Evolutionary conservation across 2,888 invertebrate genomes (phyloP), one percentile per base, ranked within the genome.

Genomic region (Pelosia muscerda): DNA sequence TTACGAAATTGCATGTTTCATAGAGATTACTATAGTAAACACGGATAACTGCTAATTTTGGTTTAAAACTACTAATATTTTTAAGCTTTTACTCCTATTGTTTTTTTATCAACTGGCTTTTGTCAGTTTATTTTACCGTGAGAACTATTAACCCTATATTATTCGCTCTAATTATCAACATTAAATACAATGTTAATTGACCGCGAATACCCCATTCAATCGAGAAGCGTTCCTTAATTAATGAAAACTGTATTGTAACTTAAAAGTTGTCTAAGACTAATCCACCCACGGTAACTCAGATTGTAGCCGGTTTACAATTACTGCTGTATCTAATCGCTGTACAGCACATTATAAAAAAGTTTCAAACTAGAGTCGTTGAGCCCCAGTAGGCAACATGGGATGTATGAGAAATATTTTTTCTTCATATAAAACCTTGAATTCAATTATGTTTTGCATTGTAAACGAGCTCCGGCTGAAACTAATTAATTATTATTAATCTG

Each of bases 371-470:
- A 56, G 61, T 61, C 26, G 42, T 61, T 67, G 62, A 63, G 42
- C 38, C 26, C 26, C 15, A 28, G 23, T 55, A 60, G 54, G 59
- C 59, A 38, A 42, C 28, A 15, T 59, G 34, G 55, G 63, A 53
- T 55, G 22, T 57, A 69, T 63, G 69, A 62, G 65, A 69, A 66
- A 59, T n/a, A 26, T 38, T 63, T 57, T 53, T 62, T 64, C 23
- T 38, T 42, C 2, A 42, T 15, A 56, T 60, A 9, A 22, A 23
- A 60, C 63, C 64, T 64, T 67, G 53, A 54, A 22, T 57, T 56
- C 57, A 66, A 67, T 70, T 55, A 66, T 38, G 56, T 66, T 55
- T 61, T 61, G 55, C 22, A 66, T 55, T 42, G 26, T 42, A 25
- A 63, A 54, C 9, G 31, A 23, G 31, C 22, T 53, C n/a, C 54